A percentile compares a stretch with the other conserved stretches of the same genome.
Evolutionary conservation across 2,888 invertebrate genomes (phyloP).

Genomic region (Philonicus albiceps): DNA sequence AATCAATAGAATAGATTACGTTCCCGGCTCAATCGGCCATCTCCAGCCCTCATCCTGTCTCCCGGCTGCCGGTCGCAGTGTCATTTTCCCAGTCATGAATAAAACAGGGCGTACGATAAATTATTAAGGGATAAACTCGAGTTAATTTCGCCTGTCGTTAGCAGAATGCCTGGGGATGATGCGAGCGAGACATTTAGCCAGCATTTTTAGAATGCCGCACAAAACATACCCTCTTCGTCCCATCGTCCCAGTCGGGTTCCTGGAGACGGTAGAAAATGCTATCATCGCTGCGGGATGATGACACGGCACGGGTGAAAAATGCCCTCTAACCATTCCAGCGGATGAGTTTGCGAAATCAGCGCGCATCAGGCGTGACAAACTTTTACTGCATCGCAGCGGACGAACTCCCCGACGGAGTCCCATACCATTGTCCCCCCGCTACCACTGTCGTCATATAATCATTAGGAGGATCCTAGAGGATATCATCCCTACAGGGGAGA

Average conservation of each 20-base stretch:
- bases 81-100: slow-evolving; percentile 23
- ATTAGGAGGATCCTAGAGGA: neutral
- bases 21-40: neutral
- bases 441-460: slow-evolving; percentile 2
- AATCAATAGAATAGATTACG: slow-evolving; percentile 14
- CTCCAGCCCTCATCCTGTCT: neutral
- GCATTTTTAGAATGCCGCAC: neutral
- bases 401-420: neutral
- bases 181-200: neutral
- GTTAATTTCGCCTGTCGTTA: slow-evolving; percentile 16
- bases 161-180: slow-evolving; percentile 23
- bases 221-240: neutral
- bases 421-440: neutral
- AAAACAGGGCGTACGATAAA: slow-evolving; percentile 27
- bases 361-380: neutral
- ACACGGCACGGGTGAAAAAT: neutral
- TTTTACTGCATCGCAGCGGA: neutral
- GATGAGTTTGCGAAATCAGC: slow-evolving; percentile 17
- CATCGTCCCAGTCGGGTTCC: neutral
- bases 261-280: neutral
- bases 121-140: slow-evolving; percentile 21
- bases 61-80: neutral
- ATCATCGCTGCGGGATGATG: neutral
- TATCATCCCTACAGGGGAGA: neutral
- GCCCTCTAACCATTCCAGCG: neutral